phyloP scores from a whole-genome alignment of 2,113 vertebrate species.

The Oreotrochilus melanogaster region DNA sequence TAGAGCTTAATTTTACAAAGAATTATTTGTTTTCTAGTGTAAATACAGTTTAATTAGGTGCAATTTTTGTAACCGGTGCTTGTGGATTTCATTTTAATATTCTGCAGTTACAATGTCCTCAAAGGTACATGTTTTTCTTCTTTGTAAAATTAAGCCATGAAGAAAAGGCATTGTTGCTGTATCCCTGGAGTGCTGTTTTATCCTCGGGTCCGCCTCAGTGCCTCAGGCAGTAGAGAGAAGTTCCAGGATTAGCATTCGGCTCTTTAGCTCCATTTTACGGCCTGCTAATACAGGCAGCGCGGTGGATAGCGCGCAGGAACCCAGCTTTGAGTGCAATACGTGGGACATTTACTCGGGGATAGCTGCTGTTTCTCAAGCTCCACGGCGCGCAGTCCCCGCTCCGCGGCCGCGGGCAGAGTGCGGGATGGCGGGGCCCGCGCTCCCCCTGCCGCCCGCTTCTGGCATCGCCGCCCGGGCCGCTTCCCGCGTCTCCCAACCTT shows the following conservation, averaged over 20 bases:
- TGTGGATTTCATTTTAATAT: not conserved
- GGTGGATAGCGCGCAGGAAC: not conserved
- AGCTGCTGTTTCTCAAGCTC: not conserved
- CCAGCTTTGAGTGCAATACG: rapidly evolving
- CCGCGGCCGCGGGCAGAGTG: no score
- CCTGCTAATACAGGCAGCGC: not conserved
- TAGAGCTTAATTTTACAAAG: not conserved
- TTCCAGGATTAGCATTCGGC: not conserved
- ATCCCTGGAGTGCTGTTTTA: rapidly evolving
- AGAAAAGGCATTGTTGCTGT: not conserved
- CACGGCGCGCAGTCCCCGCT: no score
- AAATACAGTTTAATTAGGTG: not conserved
- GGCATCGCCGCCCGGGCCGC: not conserved
- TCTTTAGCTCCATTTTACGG: not conserved
- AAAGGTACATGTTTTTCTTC: not conserved
- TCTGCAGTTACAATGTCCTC: not conserved
- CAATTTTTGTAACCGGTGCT: not conserved
- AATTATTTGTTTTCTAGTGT: not conserved
- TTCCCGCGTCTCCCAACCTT: not conserved
- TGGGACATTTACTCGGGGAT: not conserved
- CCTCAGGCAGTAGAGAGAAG: not conserved
- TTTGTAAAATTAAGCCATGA: not conserved
- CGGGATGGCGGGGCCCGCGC: no score
- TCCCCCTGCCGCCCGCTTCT: not conserved
- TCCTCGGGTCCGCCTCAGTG: not conserved